These are phyloP conservation scores for Aphelocoma coerulescens DNA, from an alignment of 2,113 vertebrate species.

Conservation along the genomic window DNA sequence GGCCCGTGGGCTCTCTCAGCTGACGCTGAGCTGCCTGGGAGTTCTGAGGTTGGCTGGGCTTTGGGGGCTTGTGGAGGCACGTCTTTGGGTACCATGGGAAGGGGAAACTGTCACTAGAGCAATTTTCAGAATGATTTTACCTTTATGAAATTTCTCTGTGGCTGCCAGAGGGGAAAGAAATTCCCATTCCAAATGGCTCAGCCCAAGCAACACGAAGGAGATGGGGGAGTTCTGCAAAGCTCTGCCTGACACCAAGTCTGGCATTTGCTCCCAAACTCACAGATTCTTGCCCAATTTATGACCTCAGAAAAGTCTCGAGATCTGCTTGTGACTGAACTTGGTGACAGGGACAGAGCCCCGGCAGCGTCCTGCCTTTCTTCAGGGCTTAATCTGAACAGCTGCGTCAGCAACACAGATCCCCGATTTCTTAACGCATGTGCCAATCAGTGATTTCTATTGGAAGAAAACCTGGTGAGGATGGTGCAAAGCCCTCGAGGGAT, in stretches of 20 bases:
- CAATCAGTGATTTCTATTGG: rapidly evolving
- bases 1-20: rapidly evolving
- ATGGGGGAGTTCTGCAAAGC: not conserved
- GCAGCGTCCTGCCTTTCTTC: not conserved
- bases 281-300: not conserved
- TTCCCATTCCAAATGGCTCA: not conserved
- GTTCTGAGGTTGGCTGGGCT: not conserved
- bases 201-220: rapidly evolving
- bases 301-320: not conserved
- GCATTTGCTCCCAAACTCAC: not conserved
- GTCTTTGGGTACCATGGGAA: rapidly evolving
- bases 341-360: not conserved
- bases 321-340: not conserved
- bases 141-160: not conserved
- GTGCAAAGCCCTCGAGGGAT: not conserved
- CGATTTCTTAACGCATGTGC: rapidly evolving
- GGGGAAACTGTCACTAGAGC: not conserved
- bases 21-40: not conserved
- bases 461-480: rapidly evolving
- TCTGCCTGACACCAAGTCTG: not conserved
- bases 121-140: not conserved
- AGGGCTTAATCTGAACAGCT: not conserved
- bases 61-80: not conserved
- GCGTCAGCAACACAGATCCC: rapidly evolving
- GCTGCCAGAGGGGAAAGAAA: not conserved